Evolutionary conservation across 2,797 vertebrate species (phyloP), one percentile per base, ranked within the genome.

Genomic region (Thaleichthys pacificus): DNA sequence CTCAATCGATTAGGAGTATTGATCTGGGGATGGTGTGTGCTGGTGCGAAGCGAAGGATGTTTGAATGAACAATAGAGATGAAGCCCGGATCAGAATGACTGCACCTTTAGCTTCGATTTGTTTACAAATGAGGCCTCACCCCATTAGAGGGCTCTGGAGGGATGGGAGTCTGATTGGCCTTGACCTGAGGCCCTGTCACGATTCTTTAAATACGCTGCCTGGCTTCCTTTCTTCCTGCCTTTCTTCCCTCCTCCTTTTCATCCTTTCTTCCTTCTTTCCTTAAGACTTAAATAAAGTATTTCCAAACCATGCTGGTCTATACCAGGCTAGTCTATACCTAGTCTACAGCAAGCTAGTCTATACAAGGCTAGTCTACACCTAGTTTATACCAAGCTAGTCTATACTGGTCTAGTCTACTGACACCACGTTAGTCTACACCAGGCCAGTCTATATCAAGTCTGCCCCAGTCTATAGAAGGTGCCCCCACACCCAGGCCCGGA

Each of bases 1-100:
- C 82, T 87, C 77, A 83, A 88, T 93, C 89, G 77, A 94, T 93
- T 61, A 32, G n/a, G 56, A 69, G 7, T 85, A 93, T 93, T 82
- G 91, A 94, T 93, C 85, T 26, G 82, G 71, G 90, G 80, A 81
- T 80, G 81, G 82, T 87, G 76, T 77, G 74, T 84, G 77, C 87
- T 84, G 75, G 80, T 90, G 80, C 84, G 80, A 85, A 63, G 71
- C 75, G 71, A 70, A 38, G 74, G 77, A 84, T 78, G 70, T 88
- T 91, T 84, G 72, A 87, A 80, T 78, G 75, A 85, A 82, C 73
- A 82, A 83, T 69, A 81, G 62, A 86, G 86, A 86, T 77, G 67
- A 80, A 81, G 77, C 81, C 79, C 77, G 86, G 74, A 85, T 82
- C 81, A 66, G 79, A 85, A 83, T 87, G 77, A 83, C 85, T 85